These are phyloP conservation scores for Eriocheir sinensis DNA, from an alignment of 1,140 invertebrate genomes.

Conservation along the genomic window DNA sequence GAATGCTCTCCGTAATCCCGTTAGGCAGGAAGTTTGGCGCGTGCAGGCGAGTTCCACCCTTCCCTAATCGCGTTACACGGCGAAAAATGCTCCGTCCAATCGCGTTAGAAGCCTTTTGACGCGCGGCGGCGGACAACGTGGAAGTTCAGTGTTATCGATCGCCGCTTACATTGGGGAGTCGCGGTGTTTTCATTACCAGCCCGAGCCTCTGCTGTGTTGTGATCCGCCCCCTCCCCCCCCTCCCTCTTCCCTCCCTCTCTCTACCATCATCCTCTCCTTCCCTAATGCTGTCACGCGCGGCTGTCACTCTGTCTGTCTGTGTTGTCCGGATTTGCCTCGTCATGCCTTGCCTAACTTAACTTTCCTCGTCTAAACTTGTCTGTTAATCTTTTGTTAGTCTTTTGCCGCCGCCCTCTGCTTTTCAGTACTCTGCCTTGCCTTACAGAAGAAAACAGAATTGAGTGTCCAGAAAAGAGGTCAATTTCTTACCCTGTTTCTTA, in stretches of 20 bases:
- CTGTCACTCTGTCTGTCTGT: no score
- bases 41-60: conserved; percentile 61
- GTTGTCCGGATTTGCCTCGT: no score
- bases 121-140: conserved; percentile 49
- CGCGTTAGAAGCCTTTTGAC: conserved; percentile 61
- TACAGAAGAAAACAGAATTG: no score
- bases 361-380: no score
- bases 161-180: not conserved
- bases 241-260: no score
- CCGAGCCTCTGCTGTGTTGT: not conserved
- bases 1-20: conserved; percentile 61
- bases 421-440: no score
- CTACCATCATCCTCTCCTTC: not conserved
- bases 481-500: no score
- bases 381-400: no score
- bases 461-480: no score
- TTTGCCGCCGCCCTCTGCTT: no score
- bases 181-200: not conserved
- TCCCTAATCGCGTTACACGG: conserved; percentile 58
- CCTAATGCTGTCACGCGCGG: conserved; percentile 18
- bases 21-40: conserved; percentile 61
- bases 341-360: no score
- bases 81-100: conserved; percentile 61
- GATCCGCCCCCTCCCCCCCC: not conserved
- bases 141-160: conserved; percentile 40